Conservation (phyloP, 2,888 invertebrate species). For the Orchesella flavescens region DNA sequence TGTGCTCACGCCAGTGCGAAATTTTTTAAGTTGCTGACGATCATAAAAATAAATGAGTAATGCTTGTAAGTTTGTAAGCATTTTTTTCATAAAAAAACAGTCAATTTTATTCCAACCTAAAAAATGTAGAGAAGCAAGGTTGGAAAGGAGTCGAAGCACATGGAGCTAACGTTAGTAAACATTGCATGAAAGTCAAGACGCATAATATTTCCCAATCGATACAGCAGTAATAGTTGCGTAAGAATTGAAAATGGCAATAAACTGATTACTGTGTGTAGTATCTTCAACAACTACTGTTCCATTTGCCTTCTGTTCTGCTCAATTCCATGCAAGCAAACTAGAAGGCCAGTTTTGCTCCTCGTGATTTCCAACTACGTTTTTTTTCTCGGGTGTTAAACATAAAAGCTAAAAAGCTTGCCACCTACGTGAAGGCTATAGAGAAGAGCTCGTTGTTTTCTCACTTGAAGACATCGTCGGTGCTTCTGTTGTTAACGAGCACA, state of each 20-base stretch:
- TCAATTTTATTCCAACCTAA: too few species aligned
- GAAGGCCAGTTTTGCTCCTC: not conserved
- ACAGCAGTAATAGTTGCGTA: too few species aligned
- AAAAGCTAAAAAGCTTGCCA: conserved; percentile 4
- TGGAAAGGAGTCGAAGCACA: too few species aligned
- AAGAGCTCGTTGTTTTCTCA: conserved; percentile 42
- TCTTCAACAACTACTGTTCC: not conserved
- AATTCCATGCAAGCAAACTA: not conserved
- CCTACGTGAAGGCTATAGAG: not conserved
- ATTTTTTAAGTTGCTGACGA: too few species aligned
- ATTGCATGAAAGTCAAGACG: not conserved
- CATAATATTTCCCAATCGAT: too few species aligned
- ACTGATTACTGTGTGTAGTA: conserved; percentile 24
- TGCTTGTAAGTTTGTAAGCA: too few species aligned
- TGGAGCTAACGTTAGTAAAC: too few species aligned
- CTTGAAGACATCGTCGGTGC: conserved; percentile 43
- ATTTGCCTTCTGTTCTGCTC: not conserved
- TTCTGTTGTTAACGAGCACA: conserved; percentile 55
- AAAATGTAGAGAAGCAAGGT: too few species aligned
- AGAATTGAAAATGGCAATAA: conserved; percentile 43
- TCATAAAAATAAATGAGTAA: too few species aligned
- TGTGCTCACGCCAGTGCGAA: not conserved
- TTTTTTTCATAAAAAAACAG: too few species aligned
- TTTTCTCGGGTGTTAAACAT: not conserved
- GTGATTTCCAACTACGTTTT: not conserved